Evolutionary conservation across 2,113 vertebrate species (phyloP), one percentile per base, ranked within the genome.

Genomic region (Beaufortia kweichowensis): DNA sequence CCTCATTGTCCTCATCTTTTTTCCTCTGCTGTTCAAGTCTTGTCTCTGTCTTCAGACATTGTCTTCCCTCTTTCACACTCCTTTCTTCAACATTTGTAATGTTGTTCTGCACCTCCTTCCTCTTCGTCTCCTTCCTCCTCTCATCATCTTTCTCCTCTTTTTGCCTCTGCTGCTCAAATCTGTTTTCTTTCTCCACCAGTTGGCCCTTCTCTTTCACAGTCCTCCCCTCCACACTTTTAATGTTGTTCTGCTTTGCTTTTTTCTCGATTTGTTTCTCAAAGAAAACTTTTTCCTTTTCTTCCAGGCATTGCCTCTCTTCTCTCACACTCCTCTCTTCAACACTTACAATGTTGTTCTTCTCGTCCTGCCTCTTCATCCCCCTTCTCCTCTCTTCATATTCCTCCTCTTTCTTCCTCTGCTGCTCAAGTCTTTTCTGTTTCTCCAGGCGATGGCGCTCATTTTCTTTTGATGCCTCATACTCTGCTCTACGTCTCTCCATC

Each of bases 401-500:
- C 60, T 87, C 84, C 61, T 0, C 85, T 3, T 65, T 87, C 48
- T 62, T 89, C 81, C 82, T 90, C 75, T 87, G 82, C 71, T 91
- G 87, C 55, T 78, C 91, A 85, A 90, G 85, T 77, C 85, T 90
- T 57, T 41, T 82, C 33, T 87, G 62, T 62, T 86, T 83, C 85
- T 90, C 64, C 81, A 79, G 50, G 26, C 83, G 66, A 56, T 73
- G 46, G 17, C 62, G 68, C 87, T 81, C 81, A 66, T 92, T 91
- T 67, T 90, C 90, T 74, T 86, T 90, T 50, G 89, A 85, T 79
- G 21, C 73, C 21, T 84, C 78, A 5, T 93, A 92, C 86, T 56
- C 82, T 78, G 56, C 0, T 31, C 48, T 81, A 31, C 68, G 87
- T 46, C 26, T 88, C 79, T 87, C 29, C 23, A 80, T 80, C 79